Conservation (phyloP, 1,140 invertebrate genomes). For the Ceratitis capitata region DNA sequence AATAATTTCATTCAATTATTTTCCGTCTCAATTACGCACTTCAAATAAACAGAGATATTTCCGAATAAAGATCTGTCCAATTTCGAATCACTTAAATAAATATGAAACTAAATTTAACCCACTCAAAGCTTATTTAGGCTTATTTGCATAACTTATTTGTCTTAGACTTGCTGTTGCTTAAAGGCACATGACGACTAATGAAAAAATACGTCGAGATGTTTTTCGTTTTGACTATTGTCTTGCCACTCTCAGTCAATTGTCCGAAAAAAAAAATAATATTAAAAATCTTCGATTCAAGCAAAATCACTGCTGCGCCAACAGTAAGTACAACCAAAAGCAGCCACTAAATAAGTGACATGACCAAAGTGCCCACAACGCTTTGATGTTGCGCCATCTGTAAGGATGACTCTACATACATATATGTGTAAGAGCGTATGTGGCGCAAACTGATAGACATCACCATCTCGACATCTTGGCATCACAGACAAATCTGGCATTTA, state of each 20-base stretch:
- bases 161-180: neutral
- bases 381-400: neutral
- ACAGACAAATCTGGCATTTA: conserved; percentile 20
- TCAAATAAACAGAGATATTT: no score
- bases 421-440: neutral
- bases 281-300: neutral
- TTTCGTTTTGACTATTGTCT: no score
- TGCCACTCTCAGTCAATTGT: no score
- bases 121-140: neutral
- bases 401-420: neutral
- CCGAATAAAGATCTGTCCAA: no score
- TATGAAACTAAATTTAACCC: neutral
- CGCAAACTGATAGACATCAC: neutral
- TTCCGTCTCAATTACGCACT: neutral
- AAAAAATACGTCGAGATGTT: no score
- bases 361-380: neutral
- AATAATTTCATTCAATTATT: neutral
- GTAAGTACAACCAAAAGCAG: conserved; percentile 5
- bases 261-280: no score
- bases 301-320: neutral
- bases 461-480: conserved; percentile 23
- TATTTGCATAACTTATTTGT: neutral
- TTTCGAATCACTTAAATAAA: neutral
- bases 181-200: neutral
- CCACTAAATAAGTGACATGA: neutral